A percentile compares a stretch with the other conserved stretches of the same genome.
Evolutionary conservation across 2,797 vertebrate species (phyloP).

Genomic region (Bryconaethiops microstoma): DNA sequence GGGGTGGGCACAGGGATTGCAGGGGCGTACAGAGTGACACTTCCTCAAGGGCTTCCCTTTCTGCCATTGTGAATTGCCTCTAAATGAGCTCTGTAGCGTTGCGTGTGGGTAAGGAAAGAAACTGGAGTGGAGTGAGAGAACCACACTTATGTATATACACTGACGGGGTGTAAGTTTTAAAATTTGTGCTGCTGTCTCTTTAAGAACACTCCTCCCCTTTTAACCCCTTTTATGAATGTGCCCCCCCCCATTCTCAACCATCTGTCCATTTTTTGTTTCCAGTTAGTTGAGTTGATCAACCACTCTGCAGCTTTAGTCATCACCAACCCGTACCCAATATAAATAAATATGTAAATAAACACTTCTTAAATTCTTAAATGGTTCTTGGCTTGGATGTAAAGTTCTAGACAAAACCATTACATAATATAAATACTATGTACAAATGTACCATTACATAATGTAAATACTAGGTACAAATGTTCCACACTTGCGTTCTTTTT

Average conservation of each 20-base stretch:
- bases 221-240: conserved; percentile 52
- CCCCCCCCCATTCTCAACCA: conserved; percentile 60
- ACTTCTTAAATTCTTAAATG: neutral
- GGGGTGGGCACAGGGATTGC: conserved; percentile 34
- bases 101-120: conserved; percentile 9
- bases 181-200: conserved; percentile 54
- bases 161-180: conserved; percentile 26
- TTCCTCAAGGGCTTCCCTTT: conserved; percentile 59
- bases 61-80: conserved; percentile 41
- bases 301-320: conserved; percentile 26
- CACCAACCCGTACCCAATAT: conserved; percentile 8
- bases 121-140: conserved; percentile 14
- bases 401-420: no score
- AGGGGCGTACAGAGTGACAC: conserved; percentile 53
- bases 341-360: neutral
- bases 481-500: no score
- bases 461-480: no score
- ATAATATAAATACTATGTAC: no score
- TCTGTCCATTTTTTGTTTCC: conserved; percentile 58
- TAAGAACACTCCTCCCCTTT: conserved; percentile 59
- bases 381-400: neutral
- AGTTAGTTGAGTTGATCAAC: conserved; percentile 46
- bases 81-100: conserved; percentile 31
- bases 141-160: conserved; percentile 5
- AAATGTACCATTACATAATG: no score